Evolutionary conservation across 2,888 invertebrate genomes (phyloP).

Genomic region (Tachina fera): DNA sequence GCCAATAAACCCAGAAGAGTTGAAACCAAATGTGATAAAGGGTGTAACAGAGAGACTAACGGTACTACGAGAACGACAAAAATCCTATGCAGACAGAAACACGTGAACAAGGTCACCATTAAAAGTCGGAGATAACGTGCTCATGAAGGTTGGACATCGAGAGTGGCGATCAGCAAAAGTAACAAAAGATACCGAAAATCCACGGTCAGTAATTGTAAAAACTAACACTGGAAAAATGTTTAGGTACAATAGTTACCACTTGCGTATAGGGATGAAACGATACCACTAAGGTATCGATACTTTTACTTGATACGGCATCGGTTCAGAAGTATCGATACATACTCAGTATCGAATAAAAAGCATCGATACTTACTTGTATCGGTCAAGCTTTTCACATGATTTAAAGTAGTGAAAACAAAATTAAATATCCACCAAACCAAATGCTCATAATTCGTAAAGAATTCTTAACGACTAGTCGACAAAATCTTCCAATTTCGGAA

Average conservation of each 20-base stretch:
- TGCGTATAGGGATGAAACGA: not conserved
- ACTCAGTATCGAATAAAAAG: no score
- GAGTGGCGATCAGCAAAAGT: not conserved
- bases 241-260: constrained; percentile 2
- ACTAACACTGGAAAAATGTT: constrained; percentile 1
- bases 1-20: constrained; percentile 1
- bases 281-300: no score
- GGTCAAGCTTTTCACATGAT: no score
- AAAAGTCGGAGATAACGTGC: not conserved
- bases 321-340: not conserved
- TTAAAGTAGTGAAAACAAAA: no score
- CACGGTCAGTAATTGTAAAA: not conserved
- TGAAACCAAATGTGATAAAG: not conserved
- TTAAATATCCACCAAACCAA: no score
- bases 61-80: not conserved
- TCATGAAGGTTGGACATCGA: constrained; percentile 11
- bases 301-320: no score
- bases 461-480: no score
- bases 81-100: not conserved
- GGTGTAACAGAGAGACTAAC: not conserved
- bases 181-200: constrained; percentile 1
- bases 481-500: no score
- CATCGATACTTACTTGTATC: no score
- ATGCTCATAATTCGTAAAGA: no score
- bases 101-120: not conserved